Conservation (phyloP, 2,113 vertebrate species). For the Ia io region DNA sequence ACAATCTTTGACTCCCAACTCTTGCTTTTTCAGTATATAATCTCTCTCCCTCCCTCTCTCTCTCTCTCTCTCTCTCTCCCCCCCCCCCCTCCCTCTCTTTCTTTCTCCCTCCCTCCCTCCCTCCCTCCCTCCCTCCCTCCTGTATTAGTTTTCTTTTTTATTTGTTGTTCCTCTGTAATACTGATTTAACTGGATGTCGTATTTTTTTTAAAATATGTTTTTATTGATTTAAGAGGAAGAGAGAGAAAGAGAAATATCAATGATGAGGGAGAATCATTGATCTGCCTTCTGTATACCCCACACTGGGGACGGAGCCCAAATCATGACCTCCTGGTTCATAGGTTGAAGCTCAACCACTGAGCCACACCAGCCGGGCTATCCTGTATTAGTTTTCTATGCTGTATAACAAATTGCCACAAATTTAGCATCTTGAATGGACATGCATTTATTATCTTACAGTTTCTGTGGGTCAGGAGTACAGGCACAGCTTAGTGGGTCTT, state of each 20-base stretch:
- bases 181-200: too few relatives aligned
- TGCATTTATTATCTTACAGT: neutral
- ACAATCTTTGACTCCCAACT: neutral
- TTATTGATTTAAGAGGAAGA: too few relatives aligned
- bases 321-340: too few relatives aligned
- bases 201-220: too few relatives aligned
- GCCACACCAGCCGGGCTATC: neutral
- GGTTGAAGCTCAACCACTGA: too few relatives aligned
- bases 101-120: neutral
- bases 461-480: neutral
- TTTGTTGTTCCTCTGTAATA: too few relatives aligned
- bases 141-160: neutral
- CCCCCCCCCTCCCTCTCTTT: neutral
- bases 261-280: too few relatives aligned
- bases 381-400: neutral
- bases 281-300: too few relatives aligned
- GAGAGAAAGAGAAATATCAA: too few relatives aligned
- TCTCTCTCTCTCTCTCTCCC: neutral
- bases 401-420: neutral
- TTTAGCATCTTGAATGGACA: neutral
- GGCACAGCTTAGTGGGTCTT: neutral
- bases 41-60: neutral
- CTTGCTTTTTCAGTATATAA: neutral
- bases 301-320: too few relatives aligned
- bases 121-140: neutral